Conservation (phyloP, 2,797 vertebrate genomes). For the Falco naumanni region DNA sequence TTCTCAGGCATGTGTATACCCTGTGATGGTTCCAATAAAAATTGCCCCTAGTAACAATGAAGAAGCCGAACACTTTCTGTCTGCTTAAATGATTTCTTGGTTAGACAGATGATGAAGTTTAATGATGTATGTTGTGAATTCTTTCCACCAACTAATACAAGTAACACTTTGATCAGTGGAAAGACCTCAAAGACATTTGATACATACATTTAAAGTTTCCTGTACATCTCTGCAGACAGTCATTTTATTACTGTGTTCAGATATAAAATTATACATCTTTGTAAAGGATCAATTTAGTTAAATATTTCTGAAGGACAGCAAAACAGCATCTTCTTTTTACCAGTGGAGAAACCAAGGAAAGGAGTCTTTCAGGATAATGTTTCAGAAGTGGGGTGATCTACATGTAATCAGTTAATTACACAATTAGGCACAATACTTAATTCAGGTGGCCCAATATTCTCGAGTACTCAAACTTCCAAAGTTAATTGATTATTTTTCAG, state of each 20-base stretch:
- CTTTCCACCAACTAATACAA: conserved; percentile 65
- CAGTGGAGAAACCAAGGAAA: neutral
- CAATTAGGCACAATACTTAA: neutral
- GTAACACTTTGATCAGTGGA: conserved; percentile 70
- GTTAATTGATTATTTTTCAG: neutral
- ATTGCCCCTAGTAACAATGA: conserved; percentile 73
- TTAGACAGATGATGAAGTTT: conserved; percentile 74
- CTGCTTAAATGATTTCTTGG: conserved; percentile 74
- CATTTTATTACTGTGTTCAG: conserved; percentile 20
- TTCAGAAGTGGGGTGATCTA: neutral
- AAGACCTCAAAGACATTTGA: conserved; percentile 83
- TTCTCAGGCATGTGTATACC: conserved; percentile 69
- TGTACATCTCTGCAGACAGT: neutral
- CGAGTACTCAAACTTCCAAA: neutral
- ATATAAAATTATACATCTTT: neutral
- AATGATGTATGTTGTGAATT: conserved; percentile 81
- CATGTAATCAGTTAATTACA: neutral
- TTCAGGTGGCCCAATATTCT: neutral
- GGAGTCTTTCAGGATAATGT: neutral
- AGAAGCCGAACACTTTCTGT: conserved; percentile 70
- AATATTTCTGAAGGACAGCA: neutral
- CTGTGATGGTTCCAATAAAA: conserved; percentile 81
- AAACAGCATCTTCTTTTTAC: neutral
- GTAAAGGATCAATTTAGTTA: neutral
- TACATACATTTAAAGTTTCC: conserved; percentile 69